Evolutionary conservation across 2,797 vertebrate genomes (phyloP).

Genomic region (Staurois parvus): DNA sequence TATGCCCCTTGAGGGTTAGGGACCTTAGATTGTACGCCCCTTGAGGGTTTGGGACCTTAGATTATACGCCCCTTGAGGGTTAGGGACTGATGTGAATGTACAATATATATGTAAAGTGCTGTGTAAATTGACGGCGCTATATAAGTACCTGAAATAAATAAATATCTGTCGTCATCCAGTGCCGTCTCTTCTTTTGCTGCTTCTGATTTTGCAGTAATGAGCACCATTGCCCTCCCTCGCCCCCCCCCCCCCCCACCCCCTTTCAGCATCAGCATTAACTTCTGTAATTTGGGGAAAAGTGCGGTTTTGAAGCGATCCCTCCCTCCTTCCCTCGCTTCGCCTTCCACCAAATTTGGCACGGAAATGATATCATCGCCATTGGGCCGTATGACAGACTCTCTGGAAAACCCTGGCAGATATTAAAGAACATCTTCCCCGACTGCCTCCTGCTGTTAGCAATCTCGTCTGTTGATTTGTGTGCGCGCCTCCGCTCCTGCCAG

Average conservation of each 20-base stretch:
- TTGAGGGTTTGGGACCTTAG: no score
- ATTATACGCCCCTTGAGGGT: no score
- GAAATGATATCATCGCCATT: conserved; percentile 20
- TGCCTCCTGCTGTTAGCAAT: conserved; percentile 36
- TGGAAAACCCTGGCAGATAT: conserved; percentile 13
- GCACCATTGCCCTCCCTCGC: not conserved
- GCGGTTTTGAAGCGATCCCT: not conserved
- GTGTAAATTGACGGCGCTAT: no score
- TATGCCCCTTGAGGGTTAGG: no score
- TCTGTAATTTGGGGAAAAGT: conserved; percentile 12
- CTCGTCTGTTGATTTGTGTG: not conserved
- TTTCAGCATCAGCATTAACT: not conserved
- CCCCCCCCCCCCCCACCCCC: not conserved
- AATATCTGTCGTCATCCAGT: not conserved
- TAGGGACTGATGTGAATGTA: no score
- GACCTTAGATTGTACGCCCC: no score
- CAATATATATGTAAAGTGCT: no score
- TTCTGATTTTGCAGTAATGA: conserved; percentile 2
- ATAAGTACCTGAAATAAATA: no score
- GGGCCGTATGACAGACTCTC: conserved; percentile 9
- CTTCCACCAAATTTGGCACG: conserved; percentile 4
- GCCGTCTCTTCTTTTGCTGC: not conserved
- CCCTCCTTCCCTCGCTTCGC: not conserved
- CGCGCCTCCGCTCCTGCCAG: not conserved
- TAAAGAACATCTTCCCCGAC: not conserved